Conservation (phyloP, 2,113 vertebrate species). For the Colossoma macropomum region DNA sequence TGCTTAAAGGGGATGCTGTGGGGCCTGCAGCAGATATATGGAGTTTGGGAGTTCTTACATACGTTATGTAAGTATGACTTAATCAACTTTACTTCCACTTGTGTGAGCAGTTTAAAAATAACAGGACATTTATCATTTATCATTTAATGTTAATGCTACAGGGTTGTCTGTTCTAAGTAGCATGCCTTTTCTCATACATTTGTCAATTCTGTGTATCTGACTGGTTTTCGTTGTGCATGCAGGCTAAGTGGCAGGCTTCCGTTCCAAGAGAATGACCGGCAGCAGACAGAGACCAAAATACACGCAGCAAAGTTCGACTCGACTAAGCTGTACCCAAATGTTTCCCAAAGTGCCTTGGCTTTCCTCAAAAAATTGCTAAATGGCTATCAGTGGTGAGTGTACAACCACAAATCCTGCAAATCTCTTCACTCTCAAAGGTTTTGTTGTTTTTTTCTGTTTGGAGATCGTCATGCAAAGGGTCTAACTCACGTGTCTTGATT, state of each 20-base stretch:
- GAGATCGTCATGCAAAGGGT: no score
- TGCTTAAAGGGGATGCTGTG: constrained; percentile 90
- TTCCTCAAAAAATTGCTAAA: constrained; percentile 93
- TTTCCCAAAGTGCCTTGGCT: constrained; percentile 91
- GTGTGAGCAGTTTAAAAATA: not conserved
- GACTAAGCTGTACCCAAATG: constrained; percentile 89
- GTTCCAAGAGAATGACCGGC: constrained; percentile 85
- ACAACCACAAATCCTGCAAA: no score
- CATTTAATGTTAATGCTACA: no score
- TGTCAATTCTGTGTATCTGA: no score
- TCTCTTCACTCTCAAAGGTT: not conserved
- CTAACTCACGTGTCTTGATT: no score
- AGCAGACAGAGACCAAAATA: constrained; percentile 86
- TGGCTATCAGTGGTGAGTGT: constrained; percentile 91
- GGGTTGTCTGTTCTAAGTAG: no score
- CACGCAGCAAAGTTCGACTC: constrained; percentile 89
- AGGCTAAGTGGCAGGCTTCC: constrained; percentile 94
- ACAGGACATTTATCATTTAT: not conserved
- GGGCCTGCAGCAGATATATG: constrained; percentile 93
- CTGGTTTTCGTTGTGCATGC: constrained; percentile 18
- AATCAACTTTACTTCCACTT: not conserved
- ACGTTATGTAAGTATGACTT: constrained; percentile 87
- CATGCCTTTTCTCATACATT: no score
- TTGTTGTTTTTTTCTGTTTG: not conserved
- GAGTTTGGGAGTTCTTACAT: constrained; percentile 85